Evolutionary conservation across 2,797 vertebrate species (phyloP), one percentile per base, ranked within the genome.

Genomic region (Acanthornis magna): DNA sequence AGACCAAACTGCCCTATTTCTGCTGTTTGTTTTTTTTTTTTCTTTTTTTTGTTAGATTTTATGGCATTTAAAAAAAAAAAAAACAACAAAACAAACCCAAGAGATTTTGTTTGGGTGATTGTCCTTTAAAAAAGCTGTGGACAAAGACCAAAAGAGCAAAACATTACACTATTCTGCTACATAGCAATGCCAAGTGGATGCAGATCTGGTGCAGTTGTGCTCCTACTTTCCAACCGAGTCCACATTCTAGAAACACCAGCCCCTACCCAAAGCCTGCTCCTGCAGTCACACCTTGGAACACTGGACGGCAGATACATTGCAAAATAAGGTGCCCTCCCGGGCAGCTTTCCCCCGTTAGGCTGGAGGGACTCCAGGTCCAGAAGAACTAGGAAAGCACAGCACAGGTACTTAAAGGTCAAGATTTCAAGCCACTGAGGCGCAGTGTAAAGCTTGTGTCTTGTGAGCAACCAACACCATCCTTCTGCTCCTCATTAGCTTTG

Each of bases 301-400:
- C 36, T 25, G 60, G 43, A 25, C 0, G 48, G 16, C 5, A 38
- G 21, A 27, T 1, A 9, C 4, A 34, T 0, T 30, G 45, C 38
- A 42, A 63, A 60, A 36, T 2, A 15, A 82, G 55, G 36, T 20
- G 50, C 9, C 13, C 32, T 53, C 26, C n/a, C 22, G 45, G 66
- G 18, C 54, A 58, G 42, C 9, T 61, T 38, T 45, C 45, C 12
- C 7, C 4, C 2, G 11, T 47, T 18, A 40, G 29, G 25, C 21
- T 29, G 40, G 22, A 74, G 47, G 51, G 32, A 62, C 66, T 66
- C 67, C 62, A 58, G 32, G 15, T 61, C 54, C 63, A 81, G 58
- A 58, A 81, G 70, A 85, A 85, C 27, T 7, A 20, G 2, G 1
- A 92, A 13, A 71, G 42, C n/a, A 76, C 0, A 0, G 65, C 54